phyloP scores from a whole-genome alignment of 2,888 invertebrate species.

The Diogma glabrata region DNA sequence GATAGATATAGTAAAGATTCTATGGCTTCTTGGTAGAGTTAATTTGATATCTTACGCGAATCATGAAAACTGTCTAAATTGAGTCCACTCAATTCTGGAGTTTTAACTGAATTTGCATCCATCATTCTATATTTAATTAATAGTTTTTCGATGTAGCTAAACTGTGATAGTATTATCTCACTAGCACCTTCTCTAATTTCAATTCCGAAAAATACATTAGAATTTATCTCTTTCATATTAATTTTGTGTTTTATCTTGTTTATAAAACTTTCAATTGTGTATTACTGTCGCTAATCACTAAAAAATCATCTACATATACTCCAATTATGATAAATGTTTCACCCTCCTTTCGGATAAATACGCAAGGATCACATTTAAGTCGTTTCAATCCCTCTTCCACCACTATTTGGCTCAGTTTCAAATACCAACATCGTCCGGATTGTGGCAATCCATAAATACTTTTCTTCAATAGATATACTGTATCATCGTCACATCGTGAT shows the following conservation, averaged over 20 bases:
- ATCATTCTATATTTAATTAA: not conserved
- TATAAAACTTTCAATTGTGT: not conserved
- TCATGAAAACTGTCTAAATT: not conserved
- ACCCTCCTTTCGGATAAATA: not conserved
- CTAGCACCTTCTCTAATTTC: too few relatives aligned
- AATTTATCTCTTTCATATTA: not conserved
- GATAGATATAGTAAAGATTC: not conserved
- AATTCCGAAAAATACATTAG: not conserved
- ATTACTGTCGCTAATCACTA: not conserved
- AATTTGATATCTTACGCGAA: not conserved
- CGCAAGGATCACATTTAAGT: not conserved
- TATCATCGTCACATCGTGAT: too few relatives aligned
- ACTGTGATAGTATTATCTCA: too few relatives aligned
- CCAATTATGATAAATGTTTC: conserved; percentile 1
- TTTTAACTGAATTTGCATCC: not conserved
- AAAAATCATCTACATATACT: not conserved
- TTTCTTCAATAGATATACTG: too few relatives aligned
- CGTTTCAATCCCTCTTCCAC: not conserved
- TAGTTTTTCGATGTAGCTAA: not conserved
- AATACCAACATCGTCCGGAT: not conserved
- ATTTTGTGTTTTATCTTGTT: not conserved
- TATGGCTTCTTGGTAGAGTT: not conserved
- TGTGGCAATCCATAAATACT: not conserved
- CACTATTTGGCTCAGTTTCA: not conserved
- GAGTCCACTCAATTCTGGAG: not conserved